Evolutionary conservation across 1,140 invertebrate genomes (phyloP).

Genomic region (Drosophila triauraria): DNA sequence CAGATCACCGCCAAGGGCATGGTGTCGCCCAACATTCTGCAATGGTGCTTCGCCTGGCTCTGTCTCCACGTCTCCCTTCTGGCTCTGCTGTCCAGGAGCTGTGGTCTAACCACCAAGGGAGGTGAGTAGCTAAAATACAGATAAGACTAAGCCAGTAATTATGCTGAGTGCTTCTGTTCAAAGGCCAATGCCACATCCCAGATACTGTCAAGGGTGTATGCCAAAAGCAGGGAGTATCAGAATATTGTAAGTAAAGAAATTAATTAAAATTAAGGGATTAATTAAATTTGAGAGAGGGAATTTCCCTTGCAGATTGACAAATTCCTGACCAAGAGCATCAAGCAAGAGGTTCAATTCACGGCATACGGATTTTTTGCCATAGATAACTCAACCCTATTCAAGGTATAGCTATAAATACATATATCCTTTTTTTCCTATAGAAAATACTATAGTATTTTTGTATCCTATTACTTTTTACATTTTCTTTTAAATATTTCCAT

Average conservation of each 20-base stretch:
- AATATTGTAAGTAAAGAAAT: constrained; percentile 64
- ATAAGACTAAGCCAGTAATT: constrained; percentile 17
- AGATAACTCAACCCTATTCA: constrained; percentile 81
- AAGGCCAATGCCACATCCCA: constrained; percentile 79
- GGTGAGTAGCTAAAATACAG: constrained; percentile 36
- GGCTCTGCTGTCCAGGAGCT: constrained; percentile 66
- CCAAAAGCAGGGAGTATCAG: constrained; percentile 75
- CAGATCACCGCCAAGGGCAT: constrained; percentile 73
- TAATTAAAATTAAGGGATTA: not conserved
- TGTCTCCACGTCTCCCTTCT: constrained; percentile 67
- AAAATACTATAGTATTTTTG: too few species aligned
- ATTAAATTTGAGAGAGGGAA: not conserved
- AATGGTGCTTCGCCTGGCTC: constrained; percentile 74
- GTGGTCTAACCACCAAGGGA: constrained; percentile 71
- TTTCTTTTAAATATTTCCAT: not conserved
- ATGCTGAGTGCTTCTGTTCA: constrained; percentile 22
- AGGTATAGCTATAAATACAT: constrained; percentile 42
- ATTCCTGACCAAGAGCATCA: constrained; percentile 83
- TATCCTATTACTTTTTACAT: too few species aligned
- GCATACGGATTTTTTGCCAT: constrained; percentile 84
- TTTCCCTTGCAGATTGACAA: constrained; percentile 73
- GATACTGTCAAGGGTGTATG: constrained; percentile 77
- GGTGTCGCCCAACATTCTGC: constrained; percentile 68
- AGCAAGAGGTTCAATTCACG: constrained; percentile 82
- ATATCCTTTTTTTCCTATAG: too few species aligned